These are phyloP conservation scores for Trochalopteron elliotii DNA, from an alignment of 2,113 vertebrate species.

Conservation along the genomic window DNA sequence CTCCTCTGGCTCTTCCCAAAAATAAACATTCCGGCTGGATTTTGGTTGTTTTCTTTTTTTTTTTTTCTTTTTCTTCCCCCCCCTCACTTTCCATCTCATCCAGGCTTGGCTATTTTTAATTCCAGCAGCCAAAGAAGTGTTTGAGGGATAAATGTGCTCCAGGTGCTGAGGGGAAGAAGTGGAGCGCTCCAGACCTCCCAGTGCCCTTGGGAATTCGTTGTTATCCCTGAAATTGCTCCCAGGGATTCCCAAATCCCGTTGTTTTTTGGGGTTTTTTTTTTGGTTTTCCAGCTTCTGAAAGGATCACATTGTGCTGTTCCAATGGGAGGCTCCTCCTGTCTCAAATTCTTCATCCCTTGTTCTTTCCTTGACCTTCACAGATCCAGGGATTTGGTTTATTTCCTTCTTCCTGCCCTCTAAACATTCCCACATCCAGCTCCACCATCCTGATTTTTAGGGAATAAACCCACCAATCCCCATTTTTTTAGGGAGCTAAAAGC, in stretches of 20 bases:
- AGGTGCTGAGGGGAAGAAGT: background rate
- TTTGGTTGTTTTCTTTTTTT: background rate
- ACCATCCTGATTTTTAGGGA: background rate
- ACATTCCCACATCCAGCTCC: background rate
- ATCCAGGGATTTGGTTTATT: background rate
- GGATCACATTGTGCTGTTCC: background rate
- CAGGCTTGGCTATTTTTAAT: conserved; percentile 6
- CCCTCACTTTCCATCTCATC: background rate
- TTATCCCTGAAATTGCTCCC: background rate
- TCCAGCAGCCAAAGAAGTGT: background rate
- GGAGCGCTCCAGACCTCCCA: background rate
- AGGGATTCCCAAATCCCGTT: background rate
- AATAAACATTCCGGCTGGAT: background rate
- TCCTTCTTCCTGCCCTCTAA: background rate
- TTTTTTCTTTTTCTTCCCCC: too few relatives aligned
- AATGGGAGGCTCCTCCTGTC: background rate
- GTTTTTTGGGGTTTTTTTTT: background rate
- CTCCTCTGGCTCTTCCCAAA: background rate
- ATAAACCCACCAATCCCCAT: background rate
- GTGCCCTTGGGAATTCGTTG: background rate
- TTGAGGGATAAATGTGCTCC: background rate
- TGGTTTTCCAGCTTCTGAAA: background rate
- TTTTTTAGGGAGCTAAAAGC: background rate
- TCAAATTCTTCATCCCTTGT: background rate
- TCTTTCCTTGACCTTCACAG: background rate